These are phyloP conservation scores for Falco cherrug DNA, from an alignment of 2,797 vertebrate species.

Conservation along the genomic window DNA sequence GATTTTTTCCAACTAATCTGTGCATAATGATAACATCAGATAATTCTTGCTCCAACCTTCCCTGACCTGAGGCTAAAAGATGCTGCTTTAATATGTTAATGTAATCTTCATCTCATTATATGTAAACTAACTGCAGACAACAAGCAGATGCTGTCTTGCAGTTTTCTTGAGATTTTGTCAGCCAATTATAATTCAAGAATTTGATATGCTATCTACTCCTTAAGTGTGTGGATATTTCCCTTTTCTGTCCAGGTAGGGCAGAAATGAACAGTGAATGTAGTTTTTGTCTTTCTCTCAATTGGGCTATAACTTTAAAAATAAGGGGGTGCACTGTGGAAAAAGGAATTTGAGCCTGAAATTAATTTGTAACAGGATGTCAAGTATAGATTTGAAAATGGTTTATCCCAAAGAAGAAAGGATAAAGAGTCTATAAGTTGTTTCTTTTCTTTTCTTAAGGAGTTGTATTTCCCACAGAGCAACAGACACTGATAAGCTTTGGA, in stretches of 20 bases:
- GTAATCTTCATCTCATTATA: not conserved
- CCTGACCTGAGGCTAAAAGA: not conserved
- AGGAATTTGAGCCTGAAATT: not conserved
- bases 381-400: not conserved
- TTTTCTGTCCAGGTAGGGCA: not conserved
- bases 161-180: not conserved
- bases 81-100: not conserved
- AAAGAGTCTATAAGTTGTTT: fast-evolving
- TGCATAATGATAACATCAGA: not conserved
- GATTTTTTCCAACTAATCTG: not conserved
- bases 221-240: not conserved
- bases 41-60: not conserved
- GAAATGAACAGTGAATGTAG: not conserved
- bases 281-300: not conserved
- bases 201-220: not conserved
- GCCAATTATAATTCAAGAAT: not conserved
- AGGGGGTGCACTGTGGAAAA: not conserved
- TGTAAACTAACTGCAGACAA: not conserved
- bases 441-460: not conserved
- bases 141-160: not conserved
- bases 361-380: not conserved
- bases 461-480: not conserved
- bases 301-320: not conserved
- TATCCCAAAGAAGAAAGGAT: not conserved
- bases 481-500: fast-evolving